Conservation (phyloP, 2,888 invertebrate species). For the Caenorhabditis zanzibari region DNA sequence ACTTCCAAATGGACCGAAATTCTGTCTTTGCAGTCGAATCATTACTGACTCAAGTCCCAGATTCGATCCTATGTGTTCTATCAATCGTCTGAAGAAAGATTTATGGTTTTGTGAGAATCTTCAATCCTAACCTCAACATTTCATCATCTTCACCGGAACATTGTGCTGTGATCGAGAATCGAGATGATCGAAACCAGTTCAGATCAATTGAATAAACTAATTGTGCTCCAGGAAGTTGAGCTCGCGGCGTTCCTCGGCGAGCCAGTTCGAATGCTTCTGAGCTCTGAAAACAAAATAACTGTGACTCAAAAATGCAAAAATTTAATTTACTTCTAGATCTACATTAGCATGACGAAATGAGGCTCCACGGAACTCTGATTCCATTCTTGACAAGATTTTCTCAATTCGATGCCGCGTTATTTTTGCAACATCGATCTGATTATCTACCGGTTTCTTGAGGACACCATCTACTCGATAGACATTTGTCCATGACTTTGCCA, state of each 20-base stretch:
- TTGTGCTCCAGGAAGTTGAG: constrained; percentile 88
- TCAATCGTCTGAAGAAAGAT: constrained; percentile 84
- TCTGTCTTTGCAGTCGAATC: constrained; percentile 57
- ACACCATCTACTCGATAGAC: constrained; percentile 76
- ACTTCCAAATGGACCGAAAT: constrained; percentile 89
- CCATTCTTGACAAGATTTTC: constrained; percentile 87
- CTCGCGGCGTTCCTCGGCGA: constrained; percentile 90
- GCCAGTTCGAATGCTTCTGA: constrained; percentile 94
- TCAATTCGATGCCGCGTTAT: constrained; percentile 89
- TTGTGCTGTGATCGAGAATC: constrained; percentile 93
- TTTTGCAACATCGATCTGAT: constrained; percentile 61
- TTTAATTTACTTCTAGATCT: constrained; percentile 88
- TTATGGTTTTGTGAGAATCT: no score
- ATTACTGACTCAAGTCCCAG: constrained; percentile 88
- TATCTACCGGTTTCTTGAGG: constrained; percentile 70
- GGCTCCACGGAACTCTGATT: constrained; percentile 75
- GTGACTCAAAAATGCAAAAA: no score
- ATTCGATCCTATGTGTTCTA: constrained; percentile 91
- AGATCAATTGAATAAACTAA: constrained; percentile 92
- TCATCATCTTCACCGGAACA: constrained; percentile 91
- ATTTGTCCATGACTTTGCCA: constrained; percentile 77
- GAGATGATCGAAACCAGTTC: constrained; percentile 90
- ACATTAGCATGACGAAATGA: constrained; percentile 86
- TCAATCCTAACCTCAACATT: constrained; percentile 88
- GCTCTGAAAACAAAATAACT: constrained; percentile 84